These are phyloP conservation scores for Mantis religiosa DNA, from an alignment of 2,888 invertebrate genomes.

Conservation along the genomic window DNA sequence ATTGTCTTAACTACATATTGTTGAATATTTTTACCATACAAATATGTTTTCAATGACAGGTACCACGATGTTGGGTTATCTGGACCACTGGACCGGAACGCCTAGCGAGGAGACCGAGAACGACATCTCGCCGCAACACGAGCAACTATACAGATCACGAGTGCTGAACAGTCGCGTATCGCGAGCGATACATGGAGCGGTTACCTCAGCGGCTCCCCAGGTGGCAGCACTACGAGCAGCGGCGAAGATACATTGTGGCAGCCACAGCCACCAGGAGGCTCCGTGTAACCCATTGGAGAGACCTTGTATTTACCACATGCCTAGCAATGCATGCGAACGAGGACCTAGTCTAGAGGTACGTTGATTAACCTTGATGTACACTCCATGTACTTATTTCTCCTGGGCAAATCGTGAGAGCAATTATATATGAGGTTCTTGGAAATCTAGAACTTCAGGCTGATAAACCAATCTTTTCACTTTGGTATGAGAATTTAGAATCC, in stretches of 20 bases:
- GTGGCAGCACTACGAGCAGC: background rate
- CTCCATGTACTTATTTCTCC: no score
- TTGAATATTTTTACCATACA: no score
- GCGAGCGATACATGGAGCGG: background rate
- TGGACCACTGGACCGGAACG: conserved; percentile 1
- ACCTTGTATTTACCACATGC: background rate
- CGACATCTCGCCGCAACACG: background rate
- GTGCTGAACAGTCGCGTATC: background rate
- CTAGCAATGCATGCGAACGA: background rate
- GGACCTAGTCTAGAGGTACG: background rate
- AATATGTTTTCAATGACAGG: background rate
- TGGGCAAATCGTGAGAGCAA: no score
- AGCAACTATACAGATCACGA: background rate
- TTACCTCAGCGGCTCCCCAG: background rate
- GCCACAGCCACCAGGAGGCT: background rate
- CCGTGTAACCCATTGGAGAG: background rate
- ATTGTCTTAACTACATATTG: no score
- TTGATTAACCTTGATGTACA: background rate
- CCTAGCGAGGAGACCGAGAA: background rate
- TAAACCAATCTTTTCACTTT: no score
- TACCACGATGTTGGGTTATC: background rate
- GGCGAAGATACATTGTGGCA: background rate
- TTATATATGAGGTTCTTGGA: no score
- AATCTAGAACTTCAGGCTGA: no score
- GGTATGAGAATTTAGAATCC: no score